Evolutionary conservation across 2,797 vertebrate species (phyloP).

Genomic region (Basileuterus tristriatus): DNA sequence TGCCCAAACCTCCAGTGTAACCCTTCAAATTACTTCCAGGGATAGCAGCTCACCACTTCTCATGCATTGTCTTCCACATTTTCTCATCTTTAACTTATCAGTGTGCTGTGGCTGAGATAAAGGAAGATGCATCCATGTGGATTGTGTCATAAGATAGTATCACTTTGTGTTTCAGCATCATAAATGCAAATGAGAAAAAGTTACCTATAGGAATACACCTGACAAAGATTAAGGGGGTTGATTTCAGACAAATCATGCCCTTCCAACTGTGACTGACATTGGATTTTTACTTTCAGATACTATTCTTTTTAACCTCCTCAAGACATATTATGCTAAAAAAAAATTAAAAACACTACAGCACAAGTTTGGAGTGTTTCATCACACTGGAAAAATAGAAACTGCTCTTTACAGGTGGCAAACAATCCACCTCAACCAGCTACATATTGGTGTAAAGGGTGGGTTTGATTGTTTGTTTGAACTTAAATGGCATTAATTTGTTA

Average conservation of each 20-base stretch:
- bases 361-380: background rate
- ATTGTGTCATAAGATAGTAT: background rate
- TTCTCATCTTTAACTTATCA: background rate
- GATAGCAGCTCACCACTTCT: background rate
- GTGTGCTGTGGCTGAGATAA: background rate
- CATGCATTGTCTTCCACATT: background rate
- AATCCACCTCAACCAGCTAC: background rate
- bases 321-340: background rate
- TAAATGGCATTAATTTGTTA: background rate
- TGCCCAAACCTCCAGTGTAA: background rate
- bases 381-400: background rate
- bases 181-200: background rate
- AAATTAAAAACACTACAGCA: background rate
- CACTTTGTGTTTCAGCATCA: background rate
- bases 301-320: background rate
- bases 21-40: background rate
- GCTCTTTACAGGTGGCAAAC: background rate
- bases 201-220: background rate
- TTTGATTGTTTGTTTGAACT: background rate
- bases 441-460: background rate
- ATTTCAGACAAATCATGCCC: background rate
- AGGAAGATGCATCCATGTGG: background rate
- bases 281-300: background rate
- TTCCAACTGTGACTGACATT: background rate
- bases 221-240: background rate